Evolutionary conservation across 2,888 invertebrate species (phyloP).

Genomic region (Panorpa germanica): DNA sequence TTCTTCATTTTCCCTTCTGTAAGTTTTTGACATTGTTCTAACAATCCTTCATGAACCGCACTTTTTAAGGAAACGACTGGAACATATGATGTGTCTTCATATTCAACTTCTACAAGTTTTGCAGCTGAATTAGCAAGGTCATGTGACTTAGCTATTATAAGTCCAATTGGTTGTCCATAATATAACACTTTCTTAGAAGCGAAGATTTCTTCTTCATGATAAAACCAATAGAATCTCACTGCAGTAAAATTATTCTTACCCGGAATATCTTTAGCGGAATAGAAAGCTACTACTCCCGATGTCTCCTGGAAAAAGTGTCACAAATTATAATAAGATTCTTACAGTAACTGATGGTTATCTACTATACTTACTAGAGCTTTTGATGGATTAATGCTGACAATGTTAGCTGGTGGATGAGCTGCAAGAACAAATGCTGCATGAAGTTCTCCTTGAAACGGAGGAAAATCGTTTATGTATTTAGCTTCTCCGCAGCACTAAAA

Average conservation of each 20-base stretch:
- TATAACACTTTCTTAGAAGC: slow-evolving; percentile 25
- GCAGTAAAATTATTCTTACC: slow-evolving; percentile 37
- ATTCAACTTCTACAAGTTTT: slow-evolving; percentile 29
- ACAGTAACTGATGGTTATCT: neutral
- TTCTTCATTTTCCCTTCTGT: too few species aligned
- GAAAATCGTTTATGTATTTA: slow-evolving; percentile 41
- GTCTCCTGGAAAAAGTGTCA: slow-evolving; percentile 26
- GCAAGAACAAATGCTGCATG: slow-evolving; percentile 44
- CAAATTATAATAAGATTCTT: neutral
- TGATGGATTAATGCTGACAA: slow-evolving; percentile 34
- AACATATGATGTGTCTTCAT: too few species aligned
- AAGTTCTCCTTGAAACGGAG: slow-evolving; percentile 35
- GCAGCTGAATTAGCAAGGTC: slow-evolving; percentile 37
- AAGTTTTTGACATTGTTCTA: too few species aligned
- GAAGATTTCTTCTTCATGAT: slow-evolving; percentile 25
- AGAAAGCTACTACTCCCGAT: slow-evolving; percentile 42
- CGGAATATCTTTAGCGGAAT: slow-evolving; percentile 46
- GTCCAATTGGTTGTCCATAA: slow-evolving; percentile 55
- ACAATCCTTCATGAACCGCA: too few species aligned
- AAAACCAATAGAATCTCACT: slow-evolving; percentile 21
- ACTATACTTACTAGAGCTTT: slow-evolving; percentile 35
- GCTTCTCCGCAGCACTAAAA: slow-evolving; percentile 48
- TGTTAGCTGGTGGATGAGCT: slow-evolving; percentile 30
- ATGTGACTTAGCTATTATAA: slow-evolving; percentile 46
- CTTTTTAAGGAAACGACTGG: too few species aligned